Percentiles rank a stretch among this genome's conserved stretches.
phyloP scores from a whole-genome alignment of 2,113 vertebrate species.

The Grantiella picta region DNA sequence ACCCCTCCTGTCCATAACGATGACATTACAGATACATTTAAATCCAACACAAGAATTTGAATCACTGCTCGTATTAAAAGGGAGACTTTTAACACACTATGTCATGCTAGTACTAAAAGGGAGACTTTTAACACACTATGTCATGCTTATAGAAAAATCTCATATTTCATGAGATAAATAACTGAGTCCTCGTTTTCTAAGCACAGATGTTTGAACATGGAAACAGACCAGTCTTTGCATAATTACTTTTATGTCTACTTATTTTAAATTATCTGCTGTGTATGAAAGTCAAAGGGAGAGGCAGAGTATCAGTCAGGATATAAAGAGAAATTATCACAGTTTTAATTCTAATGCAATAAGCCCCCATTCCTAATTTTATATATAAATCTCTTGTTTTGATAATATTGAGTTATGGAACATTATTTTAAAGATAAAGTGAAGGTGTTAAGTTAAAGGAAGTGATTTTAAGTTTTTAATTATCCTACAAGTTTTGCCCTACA shows the following conservation, averaged over 20 bases:
- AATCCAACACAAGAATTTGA: neutral
- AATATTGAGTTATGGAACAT: neutral
- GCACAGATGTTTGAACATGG: neutral
- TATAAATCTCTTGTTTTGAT: neutral
- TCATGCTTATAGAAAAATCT: neutral
- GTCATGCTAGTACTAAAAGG: neutral
- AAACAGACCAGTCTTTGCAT: neutral
- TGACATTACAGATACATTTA: neutral
- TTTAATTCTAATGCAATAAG: neutral
- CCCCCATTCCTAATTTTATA: neutral
- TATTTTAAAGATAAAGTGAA: constrained; percentile 3
- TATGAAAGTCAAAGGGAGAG: constrained; percentile 29
- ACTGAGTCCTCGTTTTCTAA: neutral
- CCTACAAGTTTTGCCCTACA: constrained; percentile 16
- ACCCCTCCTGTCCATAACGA: neutral
- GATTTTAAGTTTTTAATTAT: constrained; percentile 56
- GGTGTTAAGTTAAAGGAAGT: constrained; percentile 40
- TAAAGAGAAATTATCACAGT: neutral
- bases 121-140: neutral
- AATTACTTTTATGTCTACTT: neutral
- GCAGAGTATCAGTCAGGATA: neutral
- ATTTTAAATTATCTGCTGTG: neutral
- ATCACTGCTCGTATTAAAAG: neutral
- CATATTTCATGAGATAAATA: neutral
- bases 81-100: neutral